Evolutionary conservation across 1,140 invertebrate genomes (phyloP), one percentile per base, ranked within the genome.

Genomic region (Drosophila trapezifrons): DNA sequence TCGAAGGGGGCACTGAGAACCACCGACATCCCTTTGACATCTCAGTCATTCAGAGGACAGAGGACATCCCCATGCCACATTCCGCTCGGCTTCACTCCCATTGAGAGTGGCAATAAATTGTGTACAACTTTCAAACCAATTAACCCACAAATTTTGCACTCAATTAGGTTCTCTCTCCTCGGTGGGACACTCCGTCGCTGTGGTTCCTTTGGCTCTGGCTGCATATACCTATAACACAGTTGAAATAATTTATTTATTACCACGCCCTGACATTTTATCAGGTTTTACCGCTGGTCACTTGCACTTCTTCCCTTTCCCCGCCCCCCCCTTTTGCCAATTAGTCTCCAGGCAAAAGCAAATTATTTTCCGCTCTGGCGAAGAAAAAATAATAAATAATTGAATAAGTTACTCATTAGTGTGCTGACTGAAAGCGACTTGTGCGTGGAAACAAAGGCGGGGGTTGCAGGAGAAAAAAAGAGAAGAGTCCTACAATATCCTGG

Each of bases 331-430:
- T 65, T 66, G 60, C 74, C 84, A 84, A 89, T 89, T 84, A 89
- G 85, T 38, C 69, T 15, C 32, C 32, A 17, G 73, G 76, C 66
- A 49, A 72, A 66, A 80, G 80, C 67, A 57, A 66, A 65, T 73
- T 76, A 78, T 83, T 87, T 79, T 82, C 58, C 47, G 79, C 66
- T 62, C 49, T 49, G 58, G 65, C 59, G 54, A 5, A 77, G 56
- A 57, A 71, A 57, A 58, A 71, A 83, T 76, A 69, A 83, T 78
- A 84, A 84, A 90, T 89, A 84, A 89, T 89, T 89, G 80, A 89
- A 89, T 89, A 87, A 89, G 64, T 89, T 89, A 84, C 67, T 87
- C 84, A 87, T 83, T 87, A 78, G 67, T 58, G 49, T 46, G 38
- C 43, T 20, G 54, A 55, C 37, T 62, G 45, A 20, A 22, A 71